These are phyloP conservation scores for Eretmocerus hayati DNA, from an alignment of 2,888 invertebrate genomes.

Conservation along the genomic window DNA sequence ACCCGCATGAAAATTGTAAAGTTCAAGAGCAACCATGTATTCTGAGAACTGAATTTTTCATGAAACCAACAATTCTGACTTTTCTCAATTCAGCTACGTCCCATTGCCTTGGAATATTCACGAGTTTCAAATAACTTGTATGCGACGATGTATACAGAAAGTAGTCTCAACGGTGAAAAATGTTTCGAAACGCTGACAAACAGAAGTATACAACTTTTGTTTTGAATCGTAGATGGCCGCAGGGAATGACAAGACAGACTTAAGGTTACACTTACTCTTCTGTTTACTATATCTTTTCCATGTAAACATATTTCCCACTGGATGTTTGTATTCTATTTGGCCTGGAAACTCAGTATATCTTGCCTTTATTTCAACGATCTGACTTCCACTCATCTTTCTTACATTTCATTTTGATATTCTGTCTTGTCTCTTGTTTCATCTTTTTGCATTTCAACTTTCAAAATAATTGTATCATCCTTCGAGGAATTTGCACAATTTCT, in stretches of 20 bases:
- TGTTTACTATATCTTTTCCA: slow-evolving; percentile 8
- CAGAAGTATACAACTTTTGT: background rate
- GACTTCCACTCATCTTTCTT: no score
- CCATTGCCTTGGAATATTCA: no score
- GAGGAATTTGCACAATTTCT: background rate
- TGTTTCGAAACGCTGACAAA: background rate
- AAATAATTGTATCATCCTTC: background rate
- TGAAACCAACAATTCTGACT: no score
- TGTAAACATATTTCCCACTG: slow-evolving; percentile 36
- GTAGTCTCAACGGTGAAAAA: slow-evolving; percentile 12
- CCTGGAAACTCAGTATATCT: slow-evolving; percentile 23
- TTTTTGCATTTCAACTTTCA: no score
- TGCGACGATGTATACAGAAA: no score
- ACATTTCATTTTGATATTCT: no score
- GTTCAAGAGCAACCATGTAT: no score
- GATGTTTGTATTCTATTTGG: slow-evolving; percentile 39
- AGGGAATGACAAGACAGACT: slow-evolving; percentile 6
- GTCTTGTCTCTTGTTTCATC: no score
- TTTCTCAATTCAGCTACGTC: no score
- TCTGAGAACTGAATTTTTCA: no score
- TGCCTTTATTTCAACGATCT: slow-evolving; percentile 9
- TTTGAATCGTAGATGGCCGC: slow-evolving; percentile 3
- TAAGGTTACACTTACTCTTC: slow-evolving; percentile 1
- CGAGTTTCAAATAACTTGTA: no score
- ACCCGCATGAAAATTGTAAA: no score